Evolutionary conservation across 2,888 invertebrate genomes (phyloP).

Genomic region (Uloborus plumipes): DNA sequence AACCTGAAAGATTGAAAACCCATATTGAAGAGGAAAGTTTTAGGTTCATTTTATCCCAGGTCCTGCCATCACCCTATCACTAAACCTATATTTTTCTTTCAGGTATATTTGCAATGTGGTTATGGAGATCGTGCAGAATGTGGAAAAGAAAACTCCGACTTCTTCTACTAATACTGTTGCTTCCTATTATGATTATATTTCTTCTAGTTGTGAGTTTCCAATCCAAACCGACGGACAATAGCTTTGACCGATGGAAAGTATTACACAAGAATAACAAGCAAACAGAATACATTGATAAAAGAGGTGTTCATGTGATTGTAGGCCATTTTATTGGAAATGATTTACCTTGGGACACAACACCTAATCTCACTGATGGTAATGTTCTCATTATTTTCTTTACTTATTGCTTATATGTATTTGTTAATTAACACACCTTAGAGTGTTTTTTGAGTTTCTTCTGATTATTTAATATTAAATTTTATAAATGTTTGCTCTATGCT

Average conservation of each 20-base stretch:
- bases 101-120: conserved; percentile 18
- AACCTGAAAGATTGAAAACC: too few species aligned
- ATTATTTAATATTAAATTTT: background rate
- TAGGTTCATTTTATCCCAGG: too few species aligned
- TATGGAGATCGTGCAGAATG: conserved; percentile 36
- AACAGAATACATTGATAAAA: conserved; percentile 80
- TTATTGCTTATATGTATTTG: too few species aligned
- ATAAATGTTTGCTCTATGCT: too few species aligned
- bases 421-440: too few species aligned
- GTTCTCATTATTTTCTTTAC: too few species aligned
- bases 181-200: conserved; percentile 35
- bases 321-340: conserved; percentile 90
- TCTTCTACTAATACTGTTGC: conserved; percentile 14
- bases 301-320: conserved; percentile 86
- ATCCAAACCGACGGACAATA: conserved; percentile 24
- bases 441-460: background rate
- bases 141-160: conserved; percentile 34
- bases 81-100: background rate
- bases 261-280: conserved; percentile 70
- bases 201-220: conserved; percentile 31
- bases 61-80: too few species aligned
- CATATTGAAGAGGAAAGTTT: too few species aligned
- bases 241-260: conserved; percentile 5
- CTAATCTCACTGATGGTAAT: conserved; percentile 83
- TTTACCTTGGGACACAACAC: conserved; percentile 73